phyloP scores from a whole-genome alignment of 1,140 invertebrate genomes.

The Neomicropteryx cornuta region DNA sequence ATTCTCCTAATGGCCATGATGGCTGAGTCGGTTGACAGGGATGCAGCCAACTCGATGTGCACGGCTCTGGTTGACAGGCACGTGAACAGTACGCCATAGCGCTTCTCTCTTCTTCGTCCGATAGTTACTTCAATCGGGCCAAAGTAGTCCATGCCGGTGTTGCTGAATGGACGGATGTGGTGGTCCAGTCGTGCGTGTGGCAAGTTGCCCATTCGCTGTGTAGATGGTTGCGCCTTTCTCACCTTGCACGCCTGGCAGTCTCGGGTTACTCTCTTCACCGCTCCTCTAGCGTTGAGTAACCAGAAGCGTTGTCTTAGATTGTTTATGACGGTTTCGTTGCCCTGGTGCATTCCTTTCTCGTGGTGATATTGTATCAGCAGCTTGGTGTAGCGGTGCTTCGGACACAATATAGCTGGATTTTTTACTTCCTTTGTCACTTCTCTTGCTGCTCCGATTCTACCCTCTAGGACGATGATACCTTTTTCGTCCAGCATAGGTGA shows the following conservation, averaged over 20 bases:
- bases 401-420: slow-evolving; percentile 1
- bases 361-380: not conserved
- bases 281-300: not conserved
- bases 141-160: slow-evolving; percentile 19
- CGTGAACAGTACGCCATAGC: slow-evolving; percentile 25
- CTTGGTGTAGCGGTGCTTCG: not conserved
- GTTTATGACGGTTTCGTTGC: slow-evolving; percentile 1
- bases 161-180: slow-evolving; percentile 11
- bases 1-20: slow-evolving; percentile 23
- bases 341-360: not conserved
- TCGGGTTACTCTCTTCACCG: not conserved
- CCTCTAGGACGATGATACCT: not conserved
- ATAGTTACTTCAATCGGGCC: slow-evolving; percentile 17
- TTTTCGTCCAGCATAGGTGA: not conserved
- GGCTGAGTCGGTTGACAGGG: slow-evolving; percentile 21
- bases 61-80: slow-evolving; percentile 25
- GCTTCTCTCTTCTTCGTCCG: slow-evolving; percentile 17
- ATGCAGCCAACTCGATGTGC: slow-evolving; percentile 26
- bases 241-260: not conserved
- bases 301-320: slow-evolving; percentile 2
- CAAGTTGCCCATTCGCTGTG: slow-evolving; percentile 2
- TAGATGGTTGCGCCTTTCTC: not conserved
- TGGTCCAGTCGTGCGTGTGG: slow-evolving; percentile 1
- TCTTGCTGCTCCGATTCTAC: not conserved
- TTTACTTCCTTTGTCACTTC: slow-evolving; percentile 1